Base-by-base conservation (phyloP, 1,140 invertebrate species). In the Chrysopa pallens region DNA sequence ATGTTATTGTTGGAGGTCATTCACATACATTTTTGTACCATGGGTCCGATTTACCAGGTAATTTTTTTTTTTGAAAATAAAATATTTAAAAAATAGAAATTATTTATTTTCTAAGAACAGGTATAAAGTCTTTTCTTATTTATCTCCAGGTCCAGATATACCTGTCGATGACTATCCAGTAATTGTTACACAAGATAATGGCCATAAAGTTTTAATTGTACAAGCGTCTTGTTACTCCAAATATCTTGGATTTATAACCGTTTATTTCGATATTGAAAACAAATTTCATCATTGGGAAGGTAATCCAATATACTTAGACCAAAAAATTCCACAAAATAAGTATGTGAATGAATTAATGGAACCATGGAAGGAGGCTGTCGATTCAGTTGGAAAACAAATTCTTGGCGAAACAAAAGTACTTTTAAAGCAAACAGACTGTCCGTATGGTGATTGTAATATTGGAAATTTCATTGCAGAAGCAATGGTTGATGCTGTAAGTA, bases 1-100 rank as follows among this genome's bases (percentile, higher is more conserved):
- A 82, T 44, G 72, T 84, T 1, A 84, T 93, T 45, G 81, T 93
- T 15, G 88, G 88, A 9, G 83, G 79, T n/a, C 88, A 93, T 53
- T 81, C 81, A 5, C 84, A 92, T 52, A 82, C 54, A 14, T 55
- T 58, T 44, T 43, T 59, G 13, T 60, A 53, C 41, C 53, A 50
- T 35, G 56, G 56, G 40, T 53, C 54, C 56, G 33, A 45, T 7
- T 46, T 53, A 5, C 63, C 63, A 0, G 58, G 59, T 13, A 50
- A 33, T 33, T 11, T 4, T 11, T 33, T 12, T 4, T 11, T 33
- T 33, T 23, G 17, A 23, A 23, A n/a, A n/a, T n/a, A n/a, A n/a
- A n/a, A n/a, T n/a, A n/a, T n/a, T n/a, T n/a, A n/a, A n/a, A n/a
- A n/a, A n/a, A n/a, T n/a, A n/a, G n/a, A n/a, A n/a, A n/a, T n/a